phyloP scores from a whole-genome alignment of 2,888 invertebrate genomes.

The Macrosiphum euphorbiae region DNA sequence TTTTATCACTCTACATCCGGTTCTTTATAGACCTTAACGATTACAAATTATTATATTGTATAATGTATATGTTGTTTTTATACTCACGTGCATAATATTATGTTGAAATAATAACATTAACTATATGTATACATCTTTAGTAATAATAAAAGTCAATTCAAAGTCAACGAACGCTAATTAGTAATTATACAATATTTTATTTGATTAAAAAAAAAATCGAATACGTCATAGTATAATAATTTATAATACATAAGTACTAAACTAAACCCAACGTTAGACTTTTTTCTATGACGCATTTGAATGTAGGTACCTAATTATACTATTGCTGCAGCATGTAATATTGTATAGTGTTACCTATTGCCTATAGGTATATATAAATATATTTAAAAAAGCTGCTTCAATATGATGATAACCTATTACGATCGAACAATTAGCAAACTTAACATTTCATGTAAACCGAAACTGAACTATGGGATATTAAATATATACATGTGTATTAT shows the following conservation, averaged over 20 bases:
- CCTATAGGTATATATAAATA: not conserved
- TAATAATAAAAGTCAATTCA: slow-evolving; percentile 25
- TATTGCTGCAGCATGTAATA: not conserved
- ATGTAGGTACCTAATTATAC: not conserved
- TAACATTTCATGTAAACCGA: not conserved
- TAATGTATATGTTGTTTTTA: not conserved
- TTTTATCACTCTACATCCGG: not conserved
- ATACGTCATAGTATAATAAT: not conserved
- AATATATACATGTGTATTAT: not conserved
- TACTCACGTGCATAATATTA: not conserved
- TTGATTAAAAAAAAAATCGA: not conserved
- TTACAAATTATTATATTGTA: not conserved
- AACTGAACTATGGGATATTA: not conserved
- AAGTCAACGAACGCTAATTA: not conserved
- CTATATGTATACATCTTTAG: not conserved
- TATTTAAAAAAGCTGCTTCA: not conserved
- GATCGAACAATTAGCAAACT: not conserved
- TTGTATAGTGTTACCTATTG: too few species aligned
- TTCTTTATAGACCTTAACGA: not conserved
- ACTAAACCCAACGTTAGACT: not conserved
- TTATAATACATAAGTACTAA: not conserved
- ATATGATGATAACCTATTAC: not conserved
- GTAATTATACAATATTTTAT: not conserved
- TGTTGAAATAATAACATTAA: not conserved
- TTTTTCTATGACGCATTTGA: not conserved